Evolutionary conservation across 2,888 invertebrate genomes (phyloP), one percentile per base, ranked within the genome.

Genomic region (Dugesia japonica): DNA sequence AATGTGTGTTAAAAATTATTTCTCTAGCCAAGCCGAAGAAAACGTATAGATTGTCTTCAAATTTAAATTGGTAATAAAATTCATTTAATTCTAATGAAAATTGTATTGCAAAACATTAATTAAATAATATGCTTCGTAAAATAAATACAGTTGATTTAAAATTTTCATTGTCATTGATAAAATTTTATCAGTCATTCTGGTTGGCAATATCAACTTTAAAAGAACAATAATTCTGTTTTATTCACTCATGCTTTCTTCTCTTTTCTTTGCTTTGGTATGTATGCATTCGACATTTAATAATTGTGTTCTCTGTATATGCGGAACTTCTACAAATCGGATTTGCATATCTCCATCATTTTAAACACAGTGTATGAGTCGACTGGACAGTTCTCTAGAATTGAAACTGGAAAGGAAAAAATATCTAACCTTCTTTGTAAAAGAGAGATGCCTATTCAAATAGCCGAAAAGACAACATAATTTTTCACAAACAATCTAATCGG

Each of bases 211-310:
- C 56, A 56, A n/a, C 56, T 56, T 56, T 4, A 56, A 56, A 56
- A 56, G 56, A 56, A 56, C 56, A 56, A 56, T 56, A 9, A 56
- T 56, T 56, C 17, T 56, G 56, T 56, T 56, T 56, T 13, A 56
- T 56, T n/a, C 56, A 56, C 56, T 56, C 56, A 56, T 56, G 56
- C 56, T 56, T 56, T 56, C 56, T 56, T 56, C 56, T 56, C 56
- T n/a, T n/a, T 38, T 38, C 38, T 56, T 31, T 31, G 31, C 31
- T 31, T 56, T 4, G 56, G 56, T 56, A 13, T 56, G 56, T 56
- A 56, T 56, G 56, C 17, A 23, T n/a, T 56, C 20, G 56, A 23
- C 23, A 56, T 56, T 56, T 56, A 56, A 23, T 56, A 56, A n/a
- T 56, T 56, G 17, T 56, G 56, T 56, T 56, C 56, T 56, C 56